A percentile compares a stretch with the other conserved stretches of the same genome.
These are phyloP conservation scores for Petromus typicus DNA, from an alignment of 2,113 vertebrate genomes.

Conservation along the genomic window DNA sequence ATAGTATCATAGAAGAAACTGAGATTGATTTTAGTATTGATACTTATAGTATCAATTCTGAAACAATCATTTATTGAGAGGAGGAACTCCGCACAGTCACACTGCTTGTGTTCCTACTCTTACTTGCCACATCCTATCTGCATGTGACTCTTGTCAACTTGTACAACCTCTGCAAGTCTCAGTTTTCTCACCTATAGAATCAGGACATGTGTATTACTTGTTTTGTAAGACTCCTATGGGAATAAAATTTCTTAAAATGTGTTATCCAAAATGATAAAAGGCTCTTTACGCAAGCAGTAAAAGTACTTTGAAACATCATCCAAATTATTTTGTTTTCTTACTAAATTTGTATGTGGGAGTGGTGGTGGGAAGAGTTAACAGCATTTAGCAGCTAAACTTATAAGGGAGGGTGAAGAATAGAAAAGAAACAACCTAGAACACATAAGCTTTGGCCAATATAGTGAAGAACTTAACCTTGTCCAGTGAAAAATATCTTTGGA, in stretches of 20 bases:
- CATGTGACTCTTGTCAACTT: background rate
- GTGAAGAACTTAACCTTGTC: background rate
- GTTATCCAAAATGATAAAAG: background rate
- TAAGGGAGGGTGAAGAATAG: background rate
- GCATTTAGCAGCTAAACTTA: background rate
- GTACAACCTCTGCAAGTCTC: background rate
- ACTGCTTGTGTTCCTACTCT: background rate
- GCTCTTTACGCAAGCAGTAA: background rate
- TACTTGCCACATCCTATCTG: background rate
- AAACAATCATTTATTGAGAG: background rate
- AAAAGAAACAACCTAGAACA: background rate
- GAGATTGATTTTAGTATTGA: background rate
- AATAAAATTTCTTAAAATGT: slow-evolving; percentile 17
- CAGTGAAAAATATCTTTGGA: background rate
- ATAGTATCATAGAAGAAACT: background rate
- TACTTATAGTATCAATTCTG: background rate
- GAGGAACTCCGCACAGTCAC: background rate
- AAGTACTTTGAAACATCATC: background rate
- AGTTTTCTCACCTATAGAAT: background rate
- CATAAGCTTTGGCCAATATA: background rate
- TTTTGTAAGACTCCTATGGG: background rate
- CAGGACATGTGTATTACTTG: background rate
- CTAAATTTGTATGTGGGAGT: background rate
- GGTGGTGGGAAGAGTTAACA: background rate
- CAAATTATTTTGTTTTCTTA: background rate